Conservation (phyloP, 2,888 invertebrate genomes). For the Drosophila mercatorum region DNA sequence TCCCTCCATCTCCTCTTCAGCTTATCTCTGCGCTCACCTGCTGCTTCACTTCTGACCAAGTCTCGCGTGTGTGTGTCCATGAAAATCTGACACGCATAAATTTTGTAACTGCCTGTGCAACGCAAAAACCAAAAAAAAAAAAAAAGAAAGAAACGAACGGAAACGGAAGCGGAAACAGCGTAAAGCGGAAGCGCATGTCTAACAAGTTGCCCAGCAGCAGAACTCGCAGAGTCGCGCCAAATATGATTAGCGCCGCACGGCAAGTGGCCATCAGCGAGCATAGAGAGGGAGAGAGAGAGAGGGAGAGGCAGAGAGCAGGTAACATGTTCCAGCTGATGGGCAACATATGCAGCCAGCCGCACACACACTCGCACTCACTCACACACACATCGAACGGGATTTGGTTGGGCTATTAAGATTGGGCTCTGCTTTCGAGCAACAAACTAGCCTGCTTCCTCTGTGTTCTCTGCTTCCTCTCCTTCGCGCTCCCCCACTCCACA, state of each 20-base stretch:
- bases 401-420: slow-evolving; percentile 37
- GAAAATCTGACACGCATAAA: slow-evolving; percentile 78
- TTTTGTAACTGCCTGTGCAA: slow-evolving; percentile 27
- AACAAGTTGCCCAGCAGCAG: slow-evolving; percentile 71
- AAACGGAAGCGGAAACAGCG: slow-evolving; percentile 71
- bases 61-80: slow-evolving; percentile 64
- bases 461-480: background rate
- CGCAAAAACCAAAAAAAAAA: slow-evolving; percentile 5
- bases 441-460: slow-evolving; percentile 8
- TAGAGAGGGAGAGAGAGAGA: background rate
- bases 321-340: slow-evolving; percentile 11
- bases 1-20: background rate
- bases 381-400: slow-evolving; percentile 1
- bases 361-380: slow-evolving; percentile 1
- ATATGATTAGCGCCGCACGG: slow-evolving; percentile 62
- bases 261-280: slow-evolving; percentile 53
- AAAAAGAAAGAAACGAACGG: slow-evolving; percentile 25
- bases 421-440: slow-evolving; percentile 22
- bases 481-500: background rate
- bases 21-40: background rate
- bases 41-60: slow-evolving; percentile 14
- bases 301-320: background rate
- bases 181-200: slow-evolving; percentile 74
- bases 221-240: slow-evolving; percentile 48
- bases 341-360: slow-evolving; percentile 38